These are phyloP conservation scores for Corynorhinus townsendii DNA, from an alignment of 2,113 vertebrate genomes.

Conservation along the genomic window DNA sequence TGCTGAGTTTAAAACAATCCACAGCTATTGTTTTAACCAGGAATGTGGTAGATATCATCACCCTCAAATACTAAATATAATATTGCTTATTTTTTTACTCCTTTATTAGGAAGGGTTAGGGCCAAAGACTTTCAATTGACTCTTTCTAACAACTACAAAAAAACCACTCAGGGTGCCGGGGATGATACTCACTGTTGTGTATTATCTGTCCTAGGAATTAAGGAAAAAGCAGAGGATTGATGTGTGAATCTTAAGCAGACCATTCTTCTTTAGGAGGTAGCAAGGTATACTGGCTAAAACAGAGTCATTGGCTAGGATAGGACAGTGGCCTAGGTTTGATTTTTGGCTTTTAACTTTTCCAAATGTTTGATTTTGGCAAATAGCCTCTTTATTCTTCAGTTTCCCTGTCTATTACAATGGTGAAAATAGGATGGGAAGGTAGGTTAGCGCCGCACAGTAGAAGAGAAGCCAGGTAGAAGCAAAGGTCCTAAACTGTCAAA, in stretches of 20 bases:
- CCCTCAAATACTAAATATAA: neutral
- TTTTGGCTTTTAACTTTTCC: neutral
- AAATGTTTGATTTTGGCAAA: neutral
- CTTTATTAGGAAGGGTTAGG: neutral
- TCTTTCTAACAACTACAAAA: neutral
- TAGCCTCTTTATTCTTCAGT: neutral
- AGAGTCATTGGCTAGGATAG: neutral
- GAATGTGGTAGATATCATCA: neutral
- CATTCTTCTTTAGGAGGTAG: neutral
- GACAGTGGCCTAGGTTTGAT: neutral
- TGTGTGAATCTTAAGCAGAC: fast-evolving
- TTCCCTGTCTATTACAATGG: too few relatives aligned
- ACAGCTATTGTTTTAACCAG: neutral
- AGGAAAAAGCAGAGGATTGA: neutral
- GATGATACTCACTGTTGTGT: neutral
- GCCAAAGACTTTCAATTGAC: neutral
- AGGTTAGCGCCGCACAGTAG: neutral
- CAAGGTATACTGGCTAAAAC: neutral
- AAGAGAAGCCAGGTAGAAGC: neutral
- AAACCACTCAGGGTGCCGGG: neutral
- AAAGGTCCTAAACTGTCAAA: neutral
- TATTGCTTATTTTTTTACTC: neutral
- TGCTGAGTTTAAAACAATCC: neutral
- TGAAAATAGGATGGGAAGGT: neutral
- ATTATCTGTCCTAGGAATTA: neutral